These are phyloP conservation scores for Solea senegalensis DNA, from an alignment of 2,113 vertebrate genomes.

Conservation along the genomic window DNA sequence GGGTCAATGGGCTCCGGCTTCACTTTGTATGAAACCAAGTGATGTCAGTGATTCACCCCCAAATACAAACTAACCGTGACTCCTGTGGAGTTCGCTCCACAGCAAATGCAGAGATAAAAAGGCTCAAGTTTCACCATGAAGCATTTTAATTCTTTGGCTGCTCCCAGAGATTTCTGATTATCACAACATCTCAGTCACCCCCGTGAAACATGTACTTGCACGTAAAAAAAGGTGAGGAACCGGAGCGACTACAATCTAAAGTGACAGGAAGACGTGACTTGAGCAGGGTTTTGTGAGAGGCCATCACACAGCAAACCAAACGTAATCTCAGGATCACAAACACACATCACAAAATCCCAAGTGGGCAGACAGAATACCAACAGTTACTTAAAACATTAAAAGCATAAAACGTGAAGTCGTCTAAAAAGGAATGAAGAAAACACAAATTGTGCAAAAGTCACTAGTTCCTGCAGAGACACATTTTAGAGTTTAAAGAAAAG, in stretches of 20 bases:
- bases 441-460: conserved; percentile 36
- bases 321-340: not conserved
- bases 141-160: conserved; percentile 46
- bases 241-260: not conserved
- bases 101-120: conserved; percentile 9
- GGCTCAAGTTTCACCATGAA: conserved; percentile 16
- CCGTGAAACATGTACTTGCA: not conserved
- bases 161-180: not conserved
- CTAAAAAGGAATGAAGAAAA: conserved; percentile 11
- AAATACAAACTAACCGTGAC: not conserved
- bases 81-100: not conserved
- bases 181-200: conserved; percentile 11
- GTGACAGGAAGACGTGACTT: conserved; percentile 27
- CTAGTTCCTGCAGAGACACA: conserved; percentile 13
- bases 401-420: conserved; percentile 40
- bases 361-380: conserved; percentile 16
- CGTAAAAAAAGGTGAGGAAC: conserved; percentile 16
- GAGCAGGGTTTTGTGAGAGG: conserved; percentile 41
- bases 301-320: conserved; percentile 54
- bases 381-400: conserved; percentile 19
- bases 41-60: conserved; percentile 21
- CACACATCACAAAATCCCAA: conserved; percentile 11
- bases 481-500: conserved; percentile 35
- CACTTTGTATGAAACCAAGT: conserved; percentile 27
- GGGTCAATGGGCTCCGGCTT: not conserved